Conservation (phyloP, 2,113 vertebrate species). For the Clinocottus analis region DNA sequence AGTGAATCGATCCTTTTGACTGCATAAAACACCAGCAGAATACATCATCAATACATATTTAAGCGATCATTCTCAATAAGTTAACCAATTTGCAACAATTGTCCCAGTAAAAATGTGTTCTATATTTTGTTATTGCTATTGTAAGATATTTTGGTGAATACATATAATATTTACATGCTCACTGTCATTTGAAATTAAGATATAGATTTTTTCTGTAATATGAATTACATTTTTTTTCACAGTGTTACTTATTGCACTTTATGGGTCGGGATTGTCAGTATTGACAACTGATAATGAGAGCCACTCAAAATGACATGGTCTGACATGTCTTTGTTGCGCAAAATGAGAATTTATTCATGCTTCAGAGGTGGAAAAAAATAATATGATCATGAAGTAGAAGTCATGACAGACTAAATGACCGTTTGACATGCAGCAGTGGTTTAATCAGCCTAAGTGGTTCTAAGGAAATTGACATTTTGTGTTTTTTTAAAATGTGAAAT, state of each 20-base stretch:
- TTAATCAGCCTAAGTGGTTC: not conserved
- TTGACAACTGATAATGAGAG: not conserved
- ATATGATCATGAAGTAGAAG: not conserved
- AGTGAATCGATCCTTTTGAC: not conserved
- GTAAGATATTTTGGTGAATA: not conserved
- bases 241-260: not conserved
- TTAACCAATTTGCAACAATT: not conserved
- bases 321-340: not conserved
- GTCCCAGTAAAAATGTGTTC: not conserved
- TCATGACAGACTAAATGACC: not conserved
- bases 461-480: not conserved
- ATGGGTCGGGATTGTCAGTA: not conserved
- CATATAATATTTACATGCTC: not conserved
- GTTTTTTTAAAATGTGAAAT: not conserved
- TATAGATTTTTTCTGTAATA: not conserved
- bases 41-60: not conserved
- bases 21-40: not conserved
- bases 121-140: not conserved
- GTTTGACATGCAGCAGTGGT: constrained; percentile 2
- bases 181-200: not conserved
- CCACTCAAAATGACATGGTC: not conserved
- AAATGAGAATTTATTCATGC: constrained; percentile 4
- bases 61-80: not conserved
- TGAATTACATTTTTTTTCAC: not conserved
- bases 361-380: constrained; percentile 18